Percentiles rank a stretch among this genome's conserved stretches.
These are phyloP conservation scores for Ephestia elutella DNA, from an alignment of 1,140 invertebrate species.

Conservation along the genomic window DNA sequence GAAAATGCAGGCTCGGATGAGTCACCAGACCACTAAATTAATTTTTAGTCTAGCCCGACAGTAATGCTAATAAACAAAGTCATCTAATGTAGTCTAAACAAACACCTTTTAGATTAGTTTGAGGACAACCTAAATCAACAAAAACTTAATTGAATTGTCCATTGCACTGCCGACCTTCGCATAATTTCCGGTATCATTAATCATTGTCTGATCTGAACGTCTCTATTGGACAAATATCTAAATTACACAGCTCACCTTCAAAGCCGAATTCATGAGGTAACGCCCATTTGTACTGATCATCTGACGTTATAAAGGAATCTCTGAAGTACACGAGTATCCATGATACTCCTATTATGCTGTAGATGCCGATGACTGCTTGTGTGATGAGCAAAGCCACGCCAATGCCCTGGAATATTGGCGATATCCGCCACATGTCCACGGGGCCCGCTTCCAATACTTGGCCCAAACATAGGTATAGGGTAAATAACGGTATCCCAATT, in stretches of 20 bases:
- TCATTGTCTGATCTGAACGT: not conserved
- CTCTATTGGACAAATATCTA: slow-evolving; percentile 12
- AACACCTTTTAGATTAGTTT: not conserved
- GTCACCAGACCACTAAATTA: no score
- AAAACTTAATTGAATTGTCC: not conserved
- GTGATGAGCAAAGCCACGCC: slow-evolving; percentile 87
- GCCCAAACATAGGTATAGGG: slow-evolving; percentile 88
- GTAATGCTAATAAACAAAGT: no score
- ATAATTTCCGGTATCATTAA: not conserved
- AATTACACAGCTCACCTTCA: slow-evolving; percentile 71
- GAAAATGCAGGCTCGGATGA: no score
- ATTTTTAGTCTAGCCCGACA: no score
- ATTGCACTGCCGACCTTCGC: not conserved
- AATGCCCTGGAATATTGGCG: slow-evolving; percentile 91
- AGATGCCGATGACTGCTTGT: slow-evolving; percentile 88
- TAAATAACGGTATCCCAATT: slow-evolving; percentile 90
- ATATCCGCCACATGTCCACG: slow-evolving; percentile 94
- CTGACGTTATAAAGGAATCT: slow-evolving; percentile 89
- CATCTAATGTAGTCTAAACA: not conserved
- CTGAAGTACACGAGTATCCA: slow-evolving; percentile 93
- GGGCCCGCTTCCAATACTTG: slow-evolving; percentile 89
- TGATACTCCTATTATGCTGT: slow-evolving; percentile 89
- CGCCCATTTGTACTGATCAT: slow-evolving; percentile 88
- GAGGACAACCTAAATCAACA: not conserved
- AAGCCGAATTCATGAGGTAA: slow-evolving; percentile 80